Percentiles rank a stretch among this genome's conserved stretches.
These are phyloP conservation scores for Alectura lathami DNA, from an alignment of 2,113 vertebrate genomes.

Conservation along the genomic window DNA sequence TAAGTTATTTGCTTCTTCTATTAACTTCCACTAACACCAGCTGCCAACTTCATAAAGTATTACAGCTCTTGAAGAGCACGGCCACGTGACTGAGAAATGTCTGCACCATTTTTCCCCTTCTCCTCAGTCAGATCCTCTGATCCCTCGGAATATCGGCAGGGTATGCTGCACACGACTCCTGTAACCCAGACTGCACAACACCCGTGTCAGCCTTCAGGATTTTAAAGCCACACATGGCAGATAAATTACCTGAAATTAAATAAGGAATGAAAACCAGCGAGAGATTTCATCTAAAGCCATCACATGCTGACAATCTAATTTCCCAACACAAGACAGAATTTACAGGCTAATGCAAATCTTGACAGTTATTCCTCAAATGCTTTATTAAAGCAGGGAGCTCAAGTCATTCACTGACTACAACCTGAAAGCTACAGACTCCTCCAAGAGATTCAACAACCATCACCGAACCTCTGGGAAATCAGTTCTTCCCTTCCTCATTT, in stretches of 20 bases:
- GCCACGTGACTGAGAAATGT: neutral
- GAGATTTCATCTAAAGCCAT: neutral
- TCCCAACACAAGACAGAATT: neutral
- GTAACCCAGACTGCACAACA: accelerated
- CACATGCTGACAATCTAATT: neutral
- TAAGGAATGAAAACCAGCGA: neutral
- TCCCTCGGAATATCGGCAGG: neutral
- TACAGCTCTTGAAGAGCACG: slow-evolving; percentile 15
- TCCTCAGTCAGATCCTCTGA: neutral
- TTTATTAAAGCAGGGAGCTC: neutral
- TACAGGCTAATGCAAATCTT: neutral
- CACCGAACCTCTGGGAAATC: neutral
- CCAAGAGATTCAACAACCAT: neutral
- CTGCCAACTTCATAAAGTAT: slow-evolving; percentile 41
- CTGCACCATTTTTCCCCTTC: neutral
- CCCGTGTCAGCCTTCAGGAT: neutral
- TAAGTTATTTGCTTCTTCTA: slow-evolving; percentile 66
- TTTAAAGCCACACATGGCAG: neutral
- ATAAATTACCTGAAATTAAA: neutral
- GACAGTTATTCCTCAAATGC: slow-evolving; percentile 14
- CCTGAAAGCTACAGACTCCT: neutral
- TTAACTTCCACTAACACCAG: slow-evolving; percentile 53
- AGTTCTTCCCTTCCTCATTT: neutral
- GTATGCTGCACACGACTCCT: neutral
- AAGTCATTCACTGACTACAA: neutral